These are phyloP conservation scores for Cricetomys ansorgei DNA, from an alignment of 2,113 vertebrate species.

Conservation along the genomic window DNA sequence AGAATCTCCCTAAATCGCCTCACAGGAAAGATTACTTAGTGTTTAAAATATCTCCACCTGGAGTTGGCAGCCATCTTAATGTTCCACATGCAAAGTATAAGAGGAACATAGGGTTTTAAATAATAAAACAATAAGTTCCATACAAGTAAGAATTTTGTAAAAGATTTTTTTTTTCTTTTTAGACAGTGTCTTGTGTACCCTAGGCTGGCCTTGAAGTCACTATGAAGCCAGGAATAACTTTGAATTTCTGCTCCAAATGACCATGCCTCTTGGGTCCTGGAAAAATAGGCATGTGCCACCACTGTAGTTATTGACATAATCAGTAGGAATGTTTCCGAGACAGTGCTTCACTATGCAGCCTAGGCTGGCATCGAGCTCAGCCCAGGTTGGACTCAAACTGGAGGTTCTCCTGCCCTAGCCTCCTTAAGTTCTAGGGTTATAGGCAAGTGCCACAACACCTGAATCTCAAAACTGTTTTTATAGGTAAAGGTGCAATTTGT, in stretches of 20 bases:
- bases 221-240: background rate
- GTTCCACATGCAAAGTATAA: constrained; percentile 16
- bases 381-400: background rate
- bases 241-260: background rate
- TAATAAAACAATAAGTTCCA: constrained; percentile 40
- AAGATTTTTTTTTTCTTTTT: background rate
- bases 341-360: background rate
- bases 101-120: background rate
- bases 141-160: background rate
- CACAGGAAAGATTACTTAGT: background rate
- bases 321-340: background rate
- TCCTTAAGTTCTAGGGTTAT: background rate
- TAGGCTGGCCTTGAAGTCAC: background rate
- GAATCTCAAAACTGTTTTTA: background rate
- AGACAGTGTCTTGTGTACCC: background rate
- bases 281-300: background rate
- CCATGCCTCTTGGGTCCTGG: background rate
- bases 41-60: background rate
- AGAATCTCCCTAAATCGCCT: background rate
- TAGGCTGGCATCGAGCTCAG: background rate
- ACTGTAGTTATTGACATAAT: background rate
- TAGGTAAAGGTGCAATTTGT: background rate
- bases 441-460: background rate
- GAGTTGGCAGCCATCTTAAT: constrained; percentile 1
- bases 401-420: background rate